Conservation (phyloP, 2,797 vertebrate species). For the Gymnocypris eckloni region DNA sequence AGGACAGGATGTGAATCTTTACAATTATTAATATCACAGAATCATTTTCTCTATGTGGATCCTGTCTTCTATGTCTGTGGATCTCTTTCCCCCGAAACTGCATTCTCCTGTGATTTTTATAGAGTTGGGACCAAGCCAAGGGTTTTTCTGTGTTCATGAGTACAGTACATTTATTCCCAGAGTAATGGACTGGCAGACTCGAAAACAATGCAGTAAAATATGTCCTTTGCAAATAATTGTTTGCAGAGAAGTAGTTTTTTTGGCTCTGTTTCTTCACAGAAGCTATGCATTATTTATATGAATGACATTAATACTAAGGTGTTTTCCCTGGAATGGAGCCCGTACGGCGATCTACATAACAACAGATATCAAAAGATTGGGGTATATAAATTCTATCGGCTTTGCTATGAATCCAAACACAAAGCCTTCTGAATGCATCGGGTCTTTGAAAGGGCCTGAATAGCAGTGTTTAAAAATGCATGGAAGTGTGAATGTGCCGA, state of each 20-base stretch:
- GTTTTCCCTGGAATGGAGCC: constrained; percentile 68
- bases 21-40: constrained; percentile 14
- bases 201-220: constrained; percentile 64
- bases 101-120: constrained; percentile 44
- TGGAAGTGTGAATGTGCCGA: constrained; percentile 58
- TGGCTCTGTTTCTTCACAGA: constrained; percentile 59
- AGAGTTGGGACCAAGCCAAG: constrained; percentile 50
- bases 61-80: constrained; percentile 21
- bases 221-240: constrained; percentile 68
- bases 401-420: constrained; percentile 58
- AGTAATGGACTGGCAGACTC: constrained; percentile 58
- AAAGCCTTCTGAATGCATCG: constrained; percentile 63
- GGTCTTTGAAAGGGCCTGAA: constrained; percentile 57
- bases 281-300: constrained; percentile 75
- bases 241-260: constrained; percentile 66
- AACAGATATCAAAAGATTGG: constrained; percentile 70
- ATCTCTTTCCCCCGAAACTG: constrained; percentile 6
- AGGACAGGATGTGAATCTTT: constrained; percentile 6
- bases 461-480: constrained; percentile 63
- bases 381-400: constrained; percentile 71
- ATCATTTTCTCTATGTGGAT: neutral
- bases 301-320: constrained; percentile 60
- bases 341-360: constrained; percentile 73
- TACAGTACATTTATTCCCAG: constrained; percentile 58
- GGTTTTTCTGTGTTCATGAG: constrained; percentile 46